phyloP scores from a whole-genome alignment of 2,113 vertebrate genomes.

The Equus przewalskii region DNA sequence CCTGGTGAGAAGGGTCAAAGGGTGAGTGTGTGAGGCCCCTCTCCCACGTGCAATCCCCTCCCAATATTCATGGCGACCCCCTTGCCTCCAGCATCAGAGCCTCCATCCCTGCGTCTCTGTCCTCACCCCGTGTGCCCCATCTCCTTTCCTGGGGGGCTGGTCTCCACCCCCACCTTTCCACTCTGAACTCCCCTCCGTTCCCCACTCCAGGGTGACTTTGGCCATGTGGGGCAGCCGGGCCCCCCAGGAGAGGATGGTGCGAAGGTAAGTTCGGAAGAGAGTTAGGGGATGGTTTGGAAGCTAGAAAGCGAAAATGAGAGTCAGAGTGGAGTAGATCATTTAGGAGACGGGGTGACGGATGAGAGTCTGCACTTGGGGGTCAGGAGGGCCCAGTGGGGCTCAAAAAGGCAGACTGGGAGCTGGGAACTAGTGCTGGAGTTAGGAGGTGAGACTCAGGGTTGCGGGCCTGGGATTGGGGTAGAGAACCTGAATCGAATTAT shows the following conservation, averaged over 20 bases:
- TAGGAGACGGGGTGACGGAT: neutral
- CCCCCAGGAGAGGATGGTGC: conserved; percentile 90
- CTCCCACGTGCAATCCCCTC: fast-evolving
- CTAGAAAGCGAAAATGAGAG: neutral
- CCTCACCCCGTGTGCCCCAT: neutral
- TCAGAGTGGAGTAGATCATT: too few relatives aligned
- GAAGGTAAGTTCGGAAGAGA: conserved; percentile 88
- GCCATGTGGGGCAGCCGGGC: conserved; percentile 90
- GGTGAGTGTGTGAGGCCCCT: conserved; percentile 81
- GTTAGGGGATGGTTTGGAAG: neutral
- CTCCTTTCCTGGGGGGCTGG: neutral
- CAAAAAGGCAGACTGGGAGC: neutral
- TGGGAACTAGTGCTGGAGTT: neutral
- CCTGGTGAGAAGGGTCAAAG: conserved; percentile 94
- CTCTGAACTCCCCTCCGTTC: neutral
- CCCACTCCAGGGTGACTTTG: conserved; percentile 92
- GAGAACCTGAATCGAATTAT: too few relatives aligned
- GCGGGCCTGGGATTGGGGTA: neutral
- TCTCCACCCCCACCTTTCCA: neutral
- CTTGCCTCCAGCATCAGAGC: neutral
- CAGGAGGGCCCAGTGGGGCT: neutral
- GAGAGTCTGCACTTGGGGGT: neutral
- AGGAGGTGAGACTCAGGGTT: neutral
- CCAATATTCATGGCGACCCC: fast-evolving
- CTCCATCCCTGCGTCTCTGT: neutral